Percentiles rank a stretch among this genome's conserved stretches.
Evolutionary conservation across 2,113 vertebrate species (phyloP).

Genomic region (Pseudorhombus dupliciocellatus): DNA sequence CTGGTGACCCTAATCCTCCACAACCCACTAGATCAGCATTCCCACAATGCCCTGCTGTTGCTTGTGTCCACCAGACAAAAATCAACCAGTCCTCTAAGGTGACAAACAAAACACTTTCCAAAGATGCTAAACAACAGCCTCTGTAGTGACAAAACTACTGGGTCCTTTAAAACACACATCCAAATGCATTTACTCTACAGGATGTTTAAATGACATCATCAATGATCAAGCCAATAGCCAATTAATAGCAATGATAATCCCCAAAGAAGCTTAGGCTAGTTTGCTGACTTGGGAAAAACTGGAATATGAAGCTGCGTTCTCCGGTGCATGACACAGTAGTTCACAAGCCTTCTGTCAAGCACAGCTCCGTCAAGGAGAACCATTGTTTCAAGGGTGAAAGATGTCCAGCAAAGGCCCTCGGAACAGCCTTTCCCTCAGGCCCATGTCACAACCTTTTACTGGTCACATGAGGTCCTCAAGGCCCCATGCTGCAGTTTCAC

Average conservation of each 20-base stretch:
- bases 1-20: slow-evolving; percentile 74
- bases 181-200: slow-evolving; percentile 3
- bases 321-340: slow-evolving; percentile 9
- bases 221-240: slow-evolving; percentile 38
- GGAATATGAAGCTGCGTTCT: slow-evolving; percentile 45
- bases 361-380: slow-evolving; percentile 36
- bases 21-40: slow-evolving; percentile 71
- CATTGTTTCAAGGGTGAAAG: slow-evolving; percentile 51
- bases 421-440: slow-evolving; percentile 36
- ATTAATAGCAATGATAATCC: slow-evolving; percentile 68
- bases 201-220: slow-evolving; percentile 39
- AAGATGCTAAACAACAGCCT: slow-evolving; percentile 1
- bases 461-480: slow-evolving; percentile 61
- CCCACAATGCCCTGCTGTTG: slow-evolving; percentile 56
- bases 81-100: slow-evolving; percentile 48
- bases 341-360: slow-evolving; percentile 35
- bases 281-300: slow-evolving; percentile 66
- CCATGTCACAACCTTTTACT: slow-evolving; percentile 53
- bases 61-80: slow-evolving; percentile 54
- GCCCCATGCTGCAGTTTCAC: slow-evolving; percentile 35
- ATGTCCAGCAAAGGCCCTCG: slow-evolving; percentile 49
- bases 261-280: slow-evolving; percentile 66
- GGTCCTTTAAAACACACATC: not conserved
- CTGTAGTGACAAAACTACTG: not conserved
- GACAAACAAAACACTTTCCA: not conserved